These are phyloP conservation scores for Poliocrania exsul DNA, from an alignment of 2,797 vertebrate species.

Conservation along the genomic window DNA sequence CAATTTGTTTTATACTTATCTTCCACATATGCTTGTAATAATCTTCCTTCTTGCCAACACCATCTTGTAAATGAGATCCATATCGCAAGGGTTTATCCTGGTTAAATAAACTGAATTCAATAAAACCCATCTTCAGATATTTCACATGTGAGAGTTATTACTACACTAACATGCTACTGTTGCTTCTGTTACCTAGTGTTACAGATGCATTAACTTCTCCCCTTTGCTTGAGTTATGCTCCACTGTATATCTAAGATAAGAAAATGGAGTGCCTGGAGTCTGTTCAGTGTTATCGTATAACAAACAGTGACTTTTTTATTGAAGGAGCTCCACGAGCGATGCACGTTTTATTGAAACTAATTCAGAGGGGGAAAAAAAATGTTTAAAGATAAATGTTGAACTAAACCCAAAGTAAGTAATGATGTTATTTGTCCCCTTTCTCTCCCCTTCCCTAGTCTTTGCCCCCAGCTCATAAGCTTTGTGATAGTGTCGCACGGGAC, in stretches of 20 bases:
- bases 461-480: background rate
- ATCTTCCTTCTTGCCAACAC: slow-evolving; percentile 76
- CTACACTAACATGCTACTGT: slow-evolving; percentile 78
- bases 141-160: slow-evolving; percentile 80
- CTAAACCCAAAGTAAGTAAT: slow-evolving; percentile 62
- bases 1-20: slow-evolving; percentile 72
- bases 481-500: background rate
- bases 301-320: slow-evolving; percentile 81
- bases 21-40: slow-evolving; percentile 78
- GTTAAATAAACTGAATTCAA: slow-evolving; percentile 84
- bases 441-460: background rate
- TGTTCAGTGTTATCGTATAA: slow-evolving; percentile 79
- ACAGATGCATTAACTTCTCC: slow-evolving; percentile 74
- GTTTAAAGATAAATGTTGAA: slow-evolving; percentile 64
- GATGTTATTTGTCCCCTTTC: slow-evolving; percentile 44
- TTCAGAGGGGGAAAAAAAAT: slow-evolving; percentile 61
- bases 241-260: slow-evolving; percentile 83
- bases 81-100: slow-evolving; percentile 79
- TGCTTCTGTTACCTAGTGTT: slow-evolving; percentile 79
- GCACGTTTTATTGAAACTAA: slow-evolving; percentile 76
- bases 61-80: slow-evolving; percentile 82
- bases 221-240: slow-evolving; percentile 76
- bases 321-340: slow-evolving; percentile 71
- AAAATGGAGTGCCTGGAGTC: slow-evolving; percentile 79
- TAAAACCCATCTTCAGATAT: slow-evolving; percentile 80